Evolutionary conservation across 2,888 invertebrate species (phyloP).

Genomic region (Nomada fucata): DNA sequence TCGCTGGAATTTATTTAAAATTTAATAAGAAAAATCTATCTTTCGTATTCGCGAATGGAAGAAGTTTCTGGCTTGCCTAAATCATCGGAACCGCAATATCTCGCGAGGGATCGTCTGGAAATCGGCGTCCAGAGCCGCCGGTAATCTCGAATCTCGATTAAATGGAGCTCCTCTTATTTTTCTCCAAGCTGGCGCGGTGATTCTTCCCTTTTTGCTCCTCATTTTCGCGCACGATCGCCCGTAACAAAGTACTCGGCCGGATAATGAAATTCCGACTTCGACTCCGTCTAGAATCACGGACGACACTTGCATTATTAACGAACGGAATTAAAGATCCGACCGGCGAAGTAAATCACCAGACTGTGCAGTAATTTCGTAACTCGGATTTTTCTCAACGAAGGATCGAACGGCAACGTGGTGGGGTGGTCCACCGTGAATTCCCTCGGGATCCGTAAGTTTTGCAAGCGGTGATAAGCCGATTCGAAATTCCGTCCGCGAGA

Average conservation of each 20-base stretch:
- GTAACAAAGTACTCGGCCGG: constrained; percentile 42
- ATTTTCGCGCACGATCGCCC: constrained; percentile 40
- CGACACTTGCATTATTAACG: constrained; percentile 58
- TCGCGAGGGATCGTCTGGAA: neutral
- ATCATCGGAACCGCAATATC: neutral
- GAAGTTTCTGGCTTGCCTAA: no score
- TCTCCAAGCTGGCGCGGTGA: neutral
- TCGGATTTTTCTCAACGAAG: neutral
- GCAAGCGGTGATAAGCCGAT: no score
- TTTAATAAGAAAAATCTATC: neutral
- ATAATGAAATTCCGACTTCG: constrained; percentile 55
- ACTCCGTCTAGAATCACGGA: constrained; percentile 32
- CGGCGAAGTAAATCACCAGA: constrained; percentile 9
- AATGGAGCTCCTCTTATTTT: constrained; percentile 22
- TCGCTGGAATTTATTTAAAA: neutral
- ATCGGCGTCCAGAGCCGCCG: neutral
- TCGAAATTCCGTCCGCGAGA: no score
- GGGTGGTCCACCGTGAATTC: no score
- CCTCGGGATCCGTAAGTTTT: no score
- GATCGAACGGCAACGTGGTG: neutral
- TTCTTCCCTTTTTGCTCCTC: neutral
- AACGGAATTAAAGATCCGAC: constrained; percentile 32
- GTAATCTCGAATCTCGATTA: constrained; percentile 37
- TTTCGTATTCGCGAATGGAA: neutral
- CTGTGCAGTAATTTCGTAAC: neutral